Evolutionary conservation across 1,140 invertebrate species (phyloP), one percentile per base, ranked within the genome.

Genomic region (Ooceraea biroi): DNA sequence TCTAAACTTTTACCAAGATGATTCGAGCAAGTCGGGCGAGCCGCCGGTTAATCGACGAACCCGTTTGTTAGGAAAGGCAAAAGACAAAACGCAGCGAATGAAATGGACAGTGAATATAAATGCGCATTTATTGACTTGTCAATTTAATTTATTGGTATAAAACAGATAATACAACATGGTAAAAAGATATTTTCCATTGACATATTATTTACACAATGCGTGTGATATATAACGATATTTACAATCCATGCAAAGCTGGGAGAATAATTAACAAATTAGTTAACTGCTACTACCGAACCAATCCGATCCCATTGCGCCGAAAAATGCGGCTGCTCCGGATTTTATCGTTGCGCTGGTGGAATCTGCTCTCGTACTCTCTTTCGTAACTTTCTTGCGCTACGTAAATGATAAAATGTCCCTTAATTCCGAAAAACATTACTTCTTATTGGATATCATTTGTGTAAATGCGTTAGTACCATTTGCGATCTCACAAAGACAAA

Each of bases 271-370:
- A 82, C 63, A 84, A 74, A 87, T 80, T 77, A 88, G 66, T 88
- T 92, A 95, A 88, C 91, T 94, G 30, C 73, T 19, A 10, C 92
- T 92, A 90, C 93, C 93, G 83, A 97, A 97, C 97, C 97, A 97
- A 91, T 97, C 97, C 17, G 96, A 96, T 3, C 97, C 96, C 96
- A 97, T 97, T 2, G 96, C 96, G 41, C 96, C 97, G 90, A 97
- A 97, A 92, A 97, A 96, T 0, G 97, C 96, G 0, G 96, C 96
- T 5, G 97, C 97, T 50, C 96, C 95, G 46, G 96, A 96, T 82
- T 96, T 95, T 14, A 96, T 95, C 0, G 93, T 93, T 3, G 93
- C 91, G n/a, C 93, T 93, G 1, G 92, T 90, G 1, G 93, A 93
- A 72, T 94, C 94, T 61, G 36, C 93, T 63, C 90, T 93, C 0